Evolutionary conservation across 1,140 invertebrate species (phyloP), one percentile per base, ranked within the genome.

Genomic region (Penaeus chinensis): DNA sequence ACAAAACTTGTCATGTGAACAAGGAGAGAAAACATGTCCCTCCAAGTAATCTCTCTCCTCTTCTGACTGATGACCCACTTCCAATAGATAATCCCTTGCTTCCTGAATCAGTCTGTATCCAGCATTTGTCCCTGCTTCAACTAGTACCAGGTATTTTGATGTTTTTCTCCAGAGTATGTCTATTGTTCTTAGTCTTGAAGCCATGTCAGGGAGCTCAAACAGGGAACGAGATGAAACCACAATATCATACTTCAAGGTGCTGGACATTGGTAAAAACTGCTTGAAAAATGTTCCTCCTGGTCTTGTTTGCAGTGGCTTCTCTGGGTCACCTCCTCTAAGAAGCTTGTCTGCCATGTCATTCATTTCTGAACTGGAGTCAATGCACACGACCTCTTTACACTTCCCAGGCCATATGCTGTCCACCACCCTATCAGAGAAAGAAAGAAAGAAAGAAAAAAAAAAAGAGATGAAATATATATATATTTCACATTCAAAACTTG

Each of bases 121-220:
- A 69, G 95, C 94, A 90, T 94, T 95, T 0, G 95, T 95, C 11
- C 98, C 98, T 90, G 95, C 93, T 93, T 99, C 97, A 20, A 97
- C 94, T 65, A 99, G 93, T 62, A 99, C 94, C 90, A 98, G 92
- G 92, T 96, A 97, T 22, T 95, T 94, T 62, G 80, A 62, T 66
- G 85, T 97, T 93, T 97, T 98, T 66, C 94, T 94, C 97, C 97
- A 98, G 22, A 98, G 92, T 91, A 95, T 96, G 27, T 95, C 92
- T 87, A 98, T 92, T 0, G 94, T 94, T 91, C 96, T 94, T 27
- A 97, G 91, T 81, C 97, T 93, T 62, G 92, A 93, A 91, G 94
- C 92, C 82, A 93, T 92, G 86, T 93, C 94, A 11, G 95, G 95
- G 80, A 98, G 91, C 92, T 98, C 97, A 85, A 98, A 94, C 76